Percentiles rank a stretch among this genome's conserved stretches.
These are phyloP conservation scores for Dichetophora obliterata DNA, from an alignment of 2,888 invertebrate genomes.

Conservation along the genomic window DNA sequence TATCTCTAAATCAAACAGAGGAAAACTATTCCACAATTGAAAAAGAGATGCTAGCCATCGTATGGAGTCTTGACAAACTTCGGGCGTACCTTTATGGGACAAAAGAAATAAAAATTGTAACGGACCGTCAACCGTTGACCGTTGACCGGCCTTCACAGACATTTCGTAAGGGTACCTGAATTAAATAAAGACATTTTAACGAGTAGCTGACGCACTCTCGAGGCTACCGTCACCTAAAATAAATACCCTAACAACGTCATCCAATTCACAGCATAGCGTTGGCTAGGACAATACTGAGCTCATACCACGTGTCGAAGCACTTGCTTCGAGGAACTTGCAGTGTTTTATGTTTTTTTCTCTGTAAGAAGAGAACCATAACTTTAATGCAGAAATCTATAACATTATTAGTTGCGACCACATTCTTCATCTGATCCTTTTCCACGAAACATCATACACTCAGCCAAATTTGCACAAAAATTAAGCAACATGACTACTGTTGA, in stretches of 20 bases:
- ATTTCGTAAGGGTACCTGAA: not conserved
- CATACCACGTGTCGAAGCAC: not conserved
- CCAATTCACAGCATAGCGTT: not conserved
- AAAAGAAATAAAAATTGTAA: conserved; percentile 33
- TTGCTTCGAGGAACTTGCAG: too few species aligned
- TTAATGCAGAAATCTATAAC: too few species aligned
- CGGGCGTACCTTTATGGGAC: conserved; percentile 34
- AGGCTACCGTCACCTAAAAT: conserved; percentile 3
- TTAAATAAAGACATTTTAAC: too few species aligned
- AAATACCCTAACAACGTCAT: conserved; percentile 8
- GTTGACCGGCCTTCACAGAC: not conserved
- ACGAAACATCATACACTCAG: too few species aligned
- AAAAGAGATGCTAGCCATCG: conserved; percentile 42
- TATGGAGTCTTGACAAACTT: conserved; percentile 38
- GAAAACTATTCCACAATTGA: conserved; percentile 37
- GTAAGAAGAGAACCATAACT: too few species aligned
- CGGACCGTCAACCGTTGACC: conserved; percentile 25
- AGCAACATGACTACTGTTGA: too few species aligned
- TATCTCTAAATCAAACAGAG: not conserved
- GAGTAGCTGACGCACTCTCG: conserved; percentile 23
- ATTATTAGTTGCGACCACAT: too few species aligned
- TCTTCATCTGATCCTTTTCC: too few species aligned
- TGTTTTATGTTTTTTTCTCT: too few species aligned
- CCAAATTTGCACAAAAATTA: too few species aligned
- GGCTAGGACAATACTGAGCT: not conserved